These are phyloP conservation scores for Echeneis naucrates DNA, from an alignment of 2,797 vertebrate species.

Conservation along the genomic window DNA sequence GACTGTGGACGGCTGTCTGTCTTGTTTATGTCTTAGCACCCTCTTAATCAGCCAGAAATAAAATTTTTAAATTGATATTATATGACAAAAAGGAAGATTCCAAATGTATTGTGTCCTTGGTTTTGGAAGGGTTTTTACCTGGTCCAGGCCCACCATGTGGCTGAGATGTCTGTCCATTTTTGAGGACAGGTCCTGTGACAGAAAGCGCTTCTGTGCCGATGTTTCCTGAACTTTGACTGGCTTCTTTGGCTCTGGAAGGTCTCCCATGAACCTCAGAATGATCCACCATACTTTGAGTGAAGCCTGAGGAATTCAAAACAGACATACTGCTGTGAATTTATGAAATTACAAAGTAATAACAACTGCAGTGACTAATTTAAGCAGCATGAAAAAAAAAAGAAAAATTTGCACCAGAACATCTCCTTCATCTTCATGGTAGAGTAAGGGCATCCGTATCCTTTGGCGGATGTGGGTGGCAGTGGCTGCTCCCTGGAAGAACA, in stretches of 20 bases:
- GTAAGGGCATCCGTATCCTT: conserved; percentile 88
- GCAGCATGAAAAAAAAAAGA: not conserved
- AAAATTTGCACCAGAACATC: conserved; percentile 91
- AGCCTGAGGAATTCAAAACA: conserved; percentile 78
- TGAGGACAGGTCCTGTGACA: conserved; percentile 75
- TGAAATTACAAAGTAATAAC: not conserved
- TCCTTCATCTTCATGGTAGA: conserved; percentile 92
- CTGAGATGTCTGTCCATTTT: conserved; percentile 82
- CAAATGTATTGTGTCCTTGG: not conserved
- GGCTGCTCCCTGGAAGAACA: conserved; percentile 94
- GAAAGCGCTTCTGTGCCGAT: conserved; percentile 41
- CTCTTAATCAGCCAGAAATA: conserved; percentile 63
- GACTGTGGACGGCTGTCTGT: conserved; percentile 42
- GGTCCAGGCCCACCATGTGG: conserved; percentile 83
- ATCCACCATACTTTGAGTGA: conserved; percentile 92
- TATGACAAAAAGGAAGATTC: not conserved
- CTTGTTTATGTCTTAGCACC: conserved; percentile 73
- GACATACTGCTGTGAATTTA: not conserved
- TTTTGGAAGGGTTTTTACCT: conserved; percentile 64
- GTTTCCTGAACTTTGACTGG: conserved; percentile 61
- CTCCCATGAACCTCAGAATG: conserved; percentile 97
- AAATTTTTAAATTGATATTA: not conserved
- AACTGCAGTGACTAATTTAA: not conserved
- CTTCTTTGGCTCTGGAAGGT: conserved; percentile 90
- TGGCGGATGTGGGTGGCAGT: conserved; percentile 86